Conservation (phyloP, 1,140 invertebrate species). For the Tetramorium simillimum region DNA sequence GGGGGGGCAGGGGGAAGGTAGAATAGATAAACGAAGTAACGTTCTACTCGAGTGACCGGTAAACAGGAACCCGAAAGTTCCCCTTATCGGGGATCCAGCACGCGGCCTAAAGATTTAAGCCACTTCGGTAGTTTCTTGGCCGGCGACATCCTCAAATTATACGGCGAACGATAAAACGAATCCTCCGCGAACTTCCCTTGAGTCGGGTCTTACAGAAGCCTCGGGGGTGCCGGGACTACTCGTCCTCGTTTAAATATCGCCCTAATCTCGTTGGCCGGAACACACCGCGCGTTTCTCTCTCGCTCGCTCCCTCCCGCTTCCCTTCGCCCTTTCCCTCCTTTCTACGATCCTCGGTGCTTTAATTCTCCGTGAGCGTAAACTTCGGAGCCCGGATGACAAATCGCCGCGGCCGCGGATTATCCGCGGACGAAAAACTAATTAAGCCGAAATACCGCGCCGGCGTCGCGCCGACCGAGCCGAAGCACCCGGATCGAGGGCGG, state of each 20-base stretch:
- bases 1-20: no score
- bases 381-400: slow-evolving; percentile 51
- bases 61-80: slow-evolving; percentile 15
- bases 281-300: not conserved
- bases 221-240: slow-evolving; percentile 23
- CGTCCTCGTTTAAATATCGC: slow-evolving; percentile 53
- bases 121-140: slow-evolving; percentile 55
- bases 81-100: slow-evolving; percentile 34
- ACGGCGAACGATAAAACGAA: slow-evolving; percentile 58
- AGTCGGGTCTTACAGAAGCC: slow-evolving; percentile 53
- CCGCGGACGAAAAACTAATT: slow-evolving; percentile 65
- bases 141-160: slow-evolving; percentile 56
- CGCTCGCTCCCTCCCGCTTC: not conserved
- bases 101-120: slow-evolving; percentile 57
- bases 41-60: slow-evolving; percentile 5
- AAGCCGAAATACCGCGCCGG: slow-evolving; percentile 43
- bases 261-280: slow-evolving; percentile 47
- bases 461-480: not conserved
- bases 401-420: slow-evolving; percentile 52
- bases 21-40: not conserved
- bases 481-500: not conserved
- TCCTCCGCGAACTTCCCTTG: slow-evolving; percentile 47
- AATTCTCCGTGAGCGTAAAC: slow-evolving; percentile 52
- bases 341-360: not conserved
- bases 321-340: not conserved